Evolutionary conservation across 2,797 vertebrate genomes (phyloP).

Genomic region (Tamandua tetradactyla): DNA sequence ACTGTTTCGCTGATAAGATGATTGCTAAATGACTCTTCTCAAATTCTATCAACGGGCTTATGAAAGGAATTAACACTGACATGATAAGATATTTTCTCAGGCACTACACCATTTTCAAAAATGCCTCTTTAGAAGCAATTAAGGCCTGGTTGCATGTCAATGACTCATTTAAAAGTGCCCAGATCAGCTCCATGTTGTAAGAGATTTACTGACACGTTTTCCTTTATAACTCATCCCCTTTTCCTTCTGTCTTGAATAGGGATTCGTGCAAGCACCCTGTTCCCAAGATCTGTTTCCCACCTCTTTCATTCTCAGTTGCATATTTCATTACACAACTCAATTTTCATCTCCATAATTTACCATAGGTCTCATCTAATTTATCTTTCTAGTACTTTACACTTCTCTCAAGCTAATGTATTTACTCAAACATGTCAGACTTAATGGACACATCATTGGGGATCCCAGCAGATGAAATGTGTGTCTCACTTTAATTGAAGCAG

Average conservation of each 20-base stretch:
- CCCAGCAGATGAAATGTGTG: conserved; percentile 62
- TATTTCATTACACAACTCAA: conserved; percentile 60
- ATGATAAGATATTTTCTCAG: conserved; percentile 79
- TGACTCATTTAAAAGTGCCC: conserved; percentile 62
- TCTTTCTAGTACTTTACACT: conserved; percentile 56
- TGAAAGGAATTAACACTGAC: conserved; percentile 82
- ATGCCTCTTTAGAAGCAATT: conserved; percentile 44
- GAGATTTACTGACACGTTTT: neutral
- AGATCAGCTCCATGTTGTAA: conserved; percentile 48
- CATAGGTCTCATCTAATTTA: conserved; percentile 66
- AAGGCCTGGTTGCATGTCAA: conserved; percentile 54
- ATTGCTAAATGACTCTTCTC: conserved; percentile 81
- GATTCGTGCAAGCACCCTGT: neutral
- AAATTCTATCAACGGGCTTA: conserved; percentile 78
- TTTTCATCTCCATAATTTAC: conserved; percentile 70
- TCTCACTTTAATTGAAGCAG: conserved; percentile 67
- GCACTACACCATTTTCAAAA: conserved; percentile 61
- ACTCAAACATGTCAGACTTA: conserved; percentile 74
- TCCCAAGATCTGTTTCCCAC: conserved; percentile 49
- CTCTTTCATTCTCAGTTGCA: conserved; percentile 47
- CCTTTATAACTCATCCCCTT: neutral
- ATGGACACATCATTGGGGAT: conserved; percentile 71
- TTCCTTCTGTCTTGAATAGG: conserved; percentile 25
- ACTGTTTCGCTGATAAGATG: conserved; percentile 72
- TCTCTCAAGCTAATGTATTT: conserved; percentile 73